Percentiles rank a stretch among this genome's conserved stretches.
Evolutionary conservation across 2,797 vertebrate species (phyloP).

Genomic region (Scleropages formosus): DNA sequence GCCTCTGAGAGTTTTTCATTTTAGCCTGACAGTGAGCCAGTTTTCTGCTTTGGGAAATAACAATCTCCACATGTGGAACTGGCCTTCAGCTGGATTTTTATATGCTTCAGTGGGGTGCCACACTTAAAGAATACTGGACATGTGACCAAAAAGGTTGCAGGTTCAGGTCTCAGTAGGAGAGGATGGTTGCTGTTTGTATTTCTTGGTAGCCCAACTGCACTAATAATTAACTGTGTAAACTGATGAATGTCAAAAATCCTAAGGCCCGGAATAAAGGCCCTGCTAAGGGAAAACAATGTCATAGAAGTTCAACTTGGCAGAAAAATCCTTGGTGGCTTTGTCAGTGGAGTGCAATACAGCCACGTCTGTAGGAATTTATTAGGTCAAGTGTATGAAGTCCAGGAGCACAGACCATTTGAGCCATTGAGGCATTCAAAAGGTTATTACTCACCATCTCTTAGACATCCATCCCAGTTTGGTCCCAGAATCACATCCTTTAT

Average conservation of each 20-base stretch:
- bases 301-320: constrained; percentile 1
- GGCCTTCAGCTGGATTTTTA: background rate
- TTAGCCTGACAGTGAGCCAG: background rate
- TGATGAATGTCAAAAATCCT: background rate
- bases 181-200: background rate
- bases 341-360: background rate
- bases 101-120: no score
- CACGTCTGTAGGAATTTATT: background rate
- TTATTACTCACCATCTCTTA: constrained; percentile 15
- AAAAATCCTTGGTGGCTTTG: background rate
- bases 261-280: background rate
- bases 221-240: background rate
- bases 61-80: background rate
- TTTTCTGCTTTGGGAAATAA: constrained; percentile 8
- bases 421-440: background rate
- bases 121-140: background rate
- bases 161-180: background rate
- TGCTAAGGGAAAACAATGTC: background rate
- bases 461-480: background rate
- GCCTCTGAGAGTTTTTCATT: no score
- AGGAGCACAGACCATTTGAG: background rate
- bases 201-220: background rate
- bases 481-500: constrained; percentile 25
- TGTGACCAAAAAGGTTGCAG: background rate
- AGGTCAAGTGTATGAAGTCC: constrained; percentile 16